A percentile compares a stretch with the other conserved stretches of the same genome.
phyloP scores from a whole-genome alignment of 2,113 vertebrate genomes.

The Beaufortia kweichowensis region DNA sequence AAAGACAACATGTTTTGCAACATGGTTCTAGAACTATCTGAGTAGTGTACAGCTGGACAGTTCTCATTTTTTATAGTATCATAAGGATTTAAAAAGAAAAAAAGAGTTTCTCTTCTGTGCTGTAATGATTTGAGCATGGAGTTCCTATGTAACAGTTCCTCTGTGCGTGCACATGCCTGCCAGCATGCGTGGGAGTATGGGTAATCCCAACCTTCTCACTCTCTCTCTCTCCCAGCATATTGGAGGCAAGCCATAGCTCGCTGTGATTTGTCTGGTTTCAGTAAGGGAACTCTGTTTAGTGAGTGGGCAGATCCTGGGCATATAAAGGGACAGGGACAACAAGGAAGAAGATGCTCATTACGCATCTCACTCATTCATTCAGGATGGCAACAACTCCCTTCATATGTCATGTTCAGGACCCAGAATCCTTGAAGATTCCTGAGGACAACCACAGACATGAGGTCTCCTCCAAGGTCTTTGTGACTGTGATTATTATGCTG shows the following conservation, averaged over 20 bases:
- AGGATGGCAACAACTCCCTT: conserved; percentile 37
- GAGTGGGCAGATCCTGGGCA: conserved; percentile 48
- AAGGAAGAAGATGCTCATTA: conserved; percentile 28
- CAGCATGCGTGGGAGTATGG: conserved; percentile 12
- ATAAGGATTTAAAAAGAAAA: background rate
- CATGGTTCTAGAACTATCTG: background rate
- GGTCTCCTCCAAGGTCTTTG: background rate
- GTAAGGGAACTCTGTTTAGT: conserved; percentile 22
- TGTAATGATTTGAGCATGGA: background rate
- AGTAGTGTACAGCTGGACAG: background rate
- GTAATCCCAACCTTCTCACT: conserved; percentile 11
- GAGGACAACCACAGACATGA: background rate
- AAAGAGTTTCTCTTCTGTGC: background rate
- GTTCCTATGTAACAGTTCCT: background rate
- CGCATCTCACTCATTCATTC: background rate
- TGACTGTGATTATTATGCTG: conserved; percentile 8
- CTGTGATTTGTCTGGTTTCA: conserved; percentile 30
- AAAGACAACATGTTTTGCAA: too few species aligned
- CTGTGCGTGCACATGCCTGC: background rate
- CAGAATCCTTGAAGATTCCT: background rate
- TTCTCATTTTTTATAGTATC: background rate
- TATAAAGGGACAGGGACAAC: conserved; percentile 31
- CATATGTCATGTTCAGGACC: background rate
- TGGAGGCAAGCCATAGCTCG: background rate
- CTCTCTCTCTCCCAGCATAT: background rate